These are phyloP conservation scores for Enteromius thamalakanensis DNA, from an alignment of 2,797 vertebrate genomes.

Conservation along the genomic window DNA sequence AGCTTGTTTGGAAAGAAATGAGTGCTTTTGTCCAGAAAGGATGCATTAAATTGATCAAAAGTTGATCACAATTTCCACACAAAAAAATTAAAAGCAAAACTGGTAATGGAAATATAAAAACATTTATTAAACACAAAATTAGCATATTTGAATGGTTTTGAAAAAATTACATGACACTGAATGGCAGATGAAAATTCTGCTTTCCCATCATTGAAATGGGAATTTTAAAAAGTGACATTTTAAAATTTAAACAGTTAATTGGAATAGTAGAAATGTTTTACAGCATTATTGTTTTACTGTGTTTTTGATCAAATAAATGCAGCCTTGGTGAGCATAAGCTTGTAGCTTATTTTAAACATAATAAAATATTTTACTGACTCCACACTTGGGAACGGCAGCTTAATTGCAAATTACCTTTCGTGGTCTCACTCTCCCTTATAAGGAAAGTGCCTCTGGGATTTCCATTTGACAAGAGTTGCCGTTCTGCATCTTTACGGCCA, in stretches of 20 bases:
- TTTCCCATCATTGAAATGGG: neutral
- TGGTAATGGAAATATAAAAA: neutral
- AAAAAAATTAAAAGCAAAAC: neutral
- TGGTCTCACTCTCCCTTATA: constrained; percentile 99
- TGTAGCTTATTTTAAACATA: neutral
- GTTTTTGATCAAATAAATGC: constrained; percentile 1
- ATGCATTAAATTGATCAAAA: too few relatives aligned
- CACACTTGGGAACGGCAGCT: neutral
- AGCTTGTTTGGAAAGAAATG: neutral
- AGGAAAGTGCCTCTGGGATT: constrained; percentile 98
- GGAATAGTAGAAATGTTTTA: neutral
- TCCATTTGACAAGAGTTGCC: constrained; percentile 94
- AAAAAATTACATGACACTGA: neutral
- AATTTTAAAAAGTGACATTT: neutral
- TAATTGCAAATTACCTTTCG: constrained; percentile 87
- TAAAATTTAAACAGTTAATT: neutral
- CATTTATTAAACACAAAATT: neutral
- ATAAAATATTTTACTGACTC: neutral
- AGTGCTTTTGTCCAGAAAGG: neutral
- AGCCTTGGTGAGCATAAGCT: neutral
- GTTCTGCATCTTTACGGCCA: constrained; percentile 96
- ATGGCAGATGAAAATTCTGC: neutral
- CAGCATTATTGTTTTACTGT: neutral
- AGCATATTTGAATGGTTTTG: neutral
- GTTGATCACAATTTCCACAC: neutral